Conservation (phyloP, 2,888 invertebrate species). For the Papilio protenor region DNA sequence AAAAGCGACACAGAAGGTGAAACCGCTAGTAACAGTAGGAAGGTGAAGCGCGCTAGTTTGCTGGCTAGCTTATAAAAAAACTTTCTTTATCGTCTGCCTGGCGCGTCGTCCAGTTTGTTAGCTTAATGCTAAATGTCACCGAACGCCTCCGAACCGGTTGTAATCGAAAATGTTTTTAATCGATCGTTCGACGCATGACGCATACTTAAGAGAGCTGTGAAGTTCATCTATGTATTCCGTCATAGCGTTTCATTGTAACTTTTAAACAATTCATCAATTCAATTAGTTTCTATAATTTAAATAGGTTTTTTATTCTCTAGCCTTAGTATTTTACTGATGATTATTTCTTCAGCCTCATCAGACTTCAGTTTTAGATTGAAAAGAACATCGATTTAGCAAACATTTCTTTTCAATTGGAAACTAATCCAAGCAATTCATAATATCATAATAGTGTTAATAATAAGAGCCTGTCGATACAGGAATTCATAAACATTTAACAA, state of each 20-base stretch:
- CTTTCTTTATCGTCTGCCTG: conserved; percentile 72
- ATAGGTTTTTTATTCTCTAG: neutral
- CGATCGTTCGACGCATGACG: conserved; percentile 56
- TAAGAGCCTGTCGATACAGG: neutral
- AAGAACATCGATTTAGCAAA: neutral
- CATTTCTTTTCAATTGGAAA: neutral
- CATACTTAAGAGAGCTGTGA: conserved; percentile 71
- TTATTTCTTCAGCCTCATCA: too few relatives aligned
- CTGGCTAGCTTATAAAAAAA: conserved; percentile 47
- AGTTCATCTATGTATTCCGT: conserved; percentile 54
- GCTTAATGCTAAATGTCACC: conserved; percentile 77
- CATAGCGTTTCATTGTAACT: conserved; percentile 24
- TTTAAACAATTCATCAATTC: neutral
- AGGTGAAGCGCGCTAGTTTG: neutral
- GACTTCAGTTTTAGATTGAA: neutral
- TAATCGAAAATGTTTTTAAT: conserved; percentile 60
- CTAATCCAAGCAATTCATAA: neutral
- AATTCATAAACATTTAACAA: conserved; percentile 5
- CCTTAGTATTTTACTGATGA: neutral
- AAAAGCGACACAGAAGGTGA: neutral
- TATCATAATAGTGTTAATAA: neutral
- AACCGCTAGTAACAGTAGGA: neutral
- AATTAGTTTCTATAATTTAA: neutral
- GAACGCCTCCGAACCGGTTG: conserved; percentile 74
- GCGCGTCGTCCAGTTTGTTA: conserved; percentile 71